Percentiles rank a stretch among this genome's conserved stretches.
These are phyloP conservation scores for Otocyon megalotis DNA, from an alignment of 2,113 vertebrate species.

Conservation along the genomic window DNA sequence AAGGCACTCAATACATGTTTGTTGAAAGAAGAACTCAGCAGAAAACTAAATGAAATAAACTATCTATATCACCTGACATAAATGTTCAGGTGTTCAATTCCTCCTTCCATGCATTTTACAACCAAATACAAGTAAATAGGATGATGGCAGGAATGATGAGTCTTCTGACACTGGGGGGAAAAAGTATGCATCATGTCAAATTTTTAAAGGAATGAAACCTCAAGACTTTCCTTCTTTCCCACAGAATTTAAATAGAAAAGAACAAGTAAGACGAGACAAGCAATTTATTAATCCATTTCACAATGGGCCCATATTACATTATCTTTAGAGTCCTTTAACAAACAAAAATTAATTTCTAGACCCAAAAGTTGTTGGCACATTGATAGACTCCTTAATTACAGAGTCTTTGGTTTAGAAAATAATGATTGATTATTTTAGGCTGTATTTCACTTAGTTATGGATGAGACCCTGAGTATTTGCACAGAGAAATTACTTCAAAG, in stretches of 20 bases:
- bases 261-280: slow-evolving; percentile 51
- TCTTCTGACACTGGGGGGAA: neutral
- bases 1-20: neutral
- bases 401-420: slow-evolving; percentile 83
- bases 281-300: slow-evolving; percentile 68
- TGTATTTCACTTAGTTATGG: slow-evolving; percentile 80
- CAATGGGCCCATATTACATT: slow-evolving; percentile 64
- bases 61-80: neutral
- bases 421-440: slow-evolving; percentile 81
- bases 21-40: neutral
- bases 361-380: slow-evolving; percentile 76
- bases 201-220: neutral
- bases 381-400: slow-evolving; percentile 82
- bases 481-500: slow-evolving; percentile 76
- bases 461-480: slow-evolving; percentile 78
- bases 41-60: neutral
- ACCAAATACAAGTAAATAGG: neutral
- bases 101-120: neutral
- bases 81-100: neutral
- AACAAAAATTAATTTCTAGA: slow-evolving; percentile 83
- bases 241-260: slow-evolving; percentile 62
- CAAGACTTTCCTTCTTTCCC: slow-evolving; percentile 3
- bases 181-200: neutral
- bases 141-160: neutral
- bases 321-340: slow-evolving; percentile 77